Conservation (phyloP, 53 echinoderm and acorn worm genomes). For the Hippasteria phrygiana region DNA sequence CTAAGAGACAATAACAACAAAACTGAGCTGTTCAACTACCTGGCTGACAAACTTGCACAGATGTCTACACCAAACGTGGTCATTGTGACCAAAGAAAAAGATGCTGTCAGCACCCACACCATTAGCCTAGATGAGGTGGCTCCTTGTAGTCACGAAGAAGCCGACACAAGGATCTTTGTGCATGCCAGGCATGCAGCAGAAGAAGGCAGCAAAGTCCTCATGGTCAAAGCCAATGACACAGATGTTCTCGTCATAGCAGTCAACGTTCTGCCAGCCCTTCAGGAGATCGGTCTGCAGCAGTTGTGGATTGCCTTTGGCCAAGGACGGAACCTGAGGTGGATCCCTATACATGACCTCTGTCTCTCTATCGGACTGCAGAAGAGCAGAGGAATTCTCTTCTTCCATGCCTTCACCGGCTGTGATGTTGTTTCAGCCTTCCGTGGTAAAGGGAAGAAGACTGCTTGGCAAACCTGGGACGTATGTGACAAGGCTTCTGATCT, state of each 20-base stretch:
- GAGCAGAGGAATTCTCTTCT: slow-evolving; percentile 28
- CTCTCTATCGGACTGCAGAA: background rate
- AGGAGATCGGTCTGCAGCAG: slow-evolving; percentile 4
- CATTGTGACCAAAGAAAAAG: too few relatives aligned
- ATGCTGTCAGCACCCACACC: background rate
- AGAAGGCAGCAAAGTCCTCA: slow-evolving; percentile 18
- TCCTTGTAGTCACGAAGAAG: slow-evolving; percentile 27
- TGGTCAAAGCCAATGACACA: slow-evolving; percentile 52
- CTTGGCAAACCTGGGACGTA: slow-evolving; percentile 61
- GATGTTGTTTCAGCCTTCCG: slow-evolving; percentile 64
- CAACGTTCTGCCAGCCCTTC: background rate
- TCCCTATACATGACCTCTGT: slow-evolving; percentile 10
- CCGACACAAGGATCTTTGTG: slow-evolving; percentile 27
- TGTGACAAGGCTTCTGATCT: too few relatives aligned
- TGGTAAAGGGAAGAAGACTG: slow-evolving; percentile 62
- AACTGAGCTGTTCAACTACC: slow-evolving; percentile 68
- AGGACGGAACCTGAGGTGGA: slow-evolving; percentile 37
- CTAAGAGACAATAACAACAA: slow-evolving; percentile 54
- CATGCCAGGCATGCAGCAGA: slow-evolving; percentile 24
- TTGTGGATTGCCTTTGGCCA: slow-evolving; percentile 71
- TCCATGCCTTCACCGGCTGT: slow-evolving; percentile 68
- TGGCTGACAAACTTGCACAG: slow-evolving; percentile 27
- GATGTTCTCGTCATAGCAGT: slow-evolving; percentile 58
- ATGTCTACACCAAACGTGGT: background rate
- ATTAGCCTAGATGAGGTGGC: background rate